Evolutionary conservation across 2,888 invertebrate genomes (phyloP).

Genomic region (Furcula furcula): DNA sequence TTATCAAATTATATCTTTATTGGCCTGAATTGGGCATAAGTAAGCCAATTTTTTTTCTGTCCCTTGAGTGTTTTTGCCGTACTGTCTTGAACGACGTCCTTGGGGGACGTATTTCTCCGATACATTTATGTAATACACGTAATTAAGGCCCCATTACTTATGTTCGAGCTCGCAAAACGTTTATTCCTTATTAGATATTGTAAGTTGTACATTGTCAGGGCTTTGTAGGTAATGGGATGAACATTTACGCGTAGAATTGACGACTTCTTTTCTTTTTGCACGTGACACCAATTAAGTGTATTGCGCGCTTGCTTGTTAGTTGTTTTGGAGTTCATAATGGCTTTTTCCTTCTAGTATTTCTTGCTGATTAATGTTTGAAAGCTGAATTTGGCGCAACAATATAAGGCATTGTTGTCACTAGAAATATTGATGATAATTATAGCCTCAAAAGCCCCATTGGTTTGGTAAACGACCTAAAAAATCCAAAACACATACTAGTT

Average conservation of each 20-base stretch:
- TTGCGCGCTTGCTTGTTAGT: not conserved
- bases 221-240: not conserved
- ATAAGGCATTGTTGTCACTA: too few species aligned
- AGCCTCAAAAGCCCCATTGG: too few species aligned
- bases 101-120: conserved; percentile 17
- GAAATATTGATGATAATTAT: too few species aligned
- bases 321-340: not conserved
- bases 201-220: not conserved
- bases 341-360: too few species aligned
- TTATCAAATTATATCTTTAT: conserved; percentile 16
- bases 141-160: conserved; percentile 33
- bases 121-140: conserved; percentile 33
- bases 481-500: too few species aligned
- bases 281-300: too few species aligned
- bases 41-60: conserved; percentile 13
- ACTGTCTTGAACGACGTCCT: conserved; percentile 19
- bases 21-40: conserved; percentile 14
- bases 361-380: too few species aligned
- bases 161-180: conserved; percentile 15
- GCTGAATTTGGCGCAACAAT: too few species aligned
- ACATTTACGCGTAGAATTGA: not conserved
- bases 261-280: not conserved
- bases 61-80: conserved; percentile 14
- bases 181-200: conserved; percentile 7
- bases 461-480: too few species aligned